A percentile compares a stretch with the other conserved stretches of the same genome.
Evolutionary conservation across 2,797 vertebrate genomes (phyloP).

Genomic region (Diplodus puntazzo): DNA sequence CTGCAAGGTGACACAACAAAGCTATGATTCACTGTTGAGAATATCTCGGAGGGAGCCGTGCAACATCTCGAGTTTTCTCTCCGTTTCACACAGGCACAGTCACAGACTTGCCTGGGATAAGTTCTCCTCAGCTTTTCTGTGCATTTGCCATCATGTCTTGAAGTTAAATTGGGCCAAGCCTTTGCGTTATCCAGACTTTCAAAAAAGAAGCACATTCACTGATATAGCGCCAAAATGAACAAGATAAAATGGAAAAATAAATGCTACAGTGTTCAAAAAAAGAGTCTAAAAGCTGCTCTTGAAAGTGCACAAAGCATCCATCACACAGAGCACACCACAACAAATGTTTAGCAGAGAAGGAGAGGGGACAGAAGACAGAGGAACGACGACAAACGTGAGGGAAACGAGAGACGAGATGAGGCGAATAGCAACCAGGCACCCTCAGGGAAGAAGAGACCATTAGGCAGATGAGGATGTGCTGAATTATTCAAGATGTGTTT

Average conservation of each 20-base stretch:
- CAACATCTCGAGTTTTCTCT: conserved; percentile 7
- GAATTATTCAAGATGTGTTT: conserved; percentile 77
- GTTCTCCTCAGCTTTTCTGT: not conserved
- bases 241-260: not conserved
- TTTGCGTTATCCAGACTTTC: not conserved
- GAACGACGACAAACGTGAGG: conserved; percentile 35
- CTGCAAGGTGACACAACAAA: not conserved
- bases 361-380: conserved; percentile 14
- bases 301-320: conserved; percentile 18
- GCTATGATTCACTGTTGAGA: not conserved
- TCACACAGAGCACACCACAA: conserved; percentile 17
- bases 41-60: not conserved
- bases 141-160: not conserved
- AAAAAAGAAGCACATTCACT: not conserved
- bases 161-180: not conserved
- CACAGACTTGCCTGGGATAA: not conserved
- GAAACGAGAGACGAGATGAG: conserved; percentile 50
- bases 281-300: conserved; percentile 23
- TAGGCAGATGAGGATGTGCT: conserved; percentile 70
- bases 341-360: conserved; percentile 13
- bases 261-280: not conserved
- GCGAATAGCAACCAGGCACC: conserved; percentile 55
- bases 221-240: not conserved
- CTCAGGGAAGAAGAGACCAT: conserved; percentile 62
- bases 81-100: not conserved